phyloP scores from a whole-genome alignment of 2,797 vertebrate species.

The Numenius phaeopus region DNA sequence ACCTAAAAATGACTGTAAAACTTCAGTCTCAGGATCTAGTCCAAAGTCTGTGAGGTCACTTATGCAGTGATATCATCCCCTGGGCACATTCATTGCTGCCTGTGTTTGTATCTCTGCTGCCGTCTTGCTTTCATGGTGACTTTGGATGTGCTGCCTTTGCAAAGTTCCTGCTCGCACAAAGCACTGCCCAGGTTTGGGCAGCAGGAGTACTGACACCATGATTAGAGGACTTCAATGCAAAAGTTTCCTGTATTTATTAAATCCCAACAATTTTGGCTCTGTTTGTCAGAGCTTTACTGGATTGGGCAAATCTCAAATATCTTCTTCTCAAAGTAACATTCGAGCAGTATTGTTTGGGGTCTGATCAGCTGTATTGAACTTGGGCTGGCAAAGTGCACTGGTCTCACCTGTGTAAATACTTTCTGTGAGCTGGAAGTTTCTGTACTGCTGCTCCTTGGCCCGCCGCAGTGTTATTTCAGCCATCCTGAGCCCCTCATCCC shows the following conservation, averaged over 20 bases:
- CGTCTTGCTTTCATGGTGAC: neutral
- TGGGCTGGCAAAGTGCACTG: neutral
- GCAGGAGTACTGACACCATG: rapidly evolving
- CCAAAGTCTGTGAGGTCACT: neutral
- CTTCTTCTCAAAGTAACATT: neutral
- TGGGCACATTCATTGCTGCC: too few species aligned
- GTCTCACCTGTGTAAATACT: neutral
- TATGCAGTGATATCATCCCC: neutral
- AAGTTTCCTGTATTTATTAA: neutral
- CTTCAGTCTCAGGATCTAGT: neutral
- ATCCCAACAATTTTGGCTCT: neutral
- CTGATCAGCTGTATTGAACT: neutral
- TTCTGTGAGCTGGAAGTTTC: neutral
- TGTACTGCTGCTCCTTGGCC: neutral
- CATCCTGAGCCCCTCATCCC: neutral
- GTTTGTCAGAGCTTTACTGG: neutral
- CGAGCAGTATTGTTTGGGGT: rapidly evolving
- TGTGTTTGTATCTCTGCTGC: neutral
- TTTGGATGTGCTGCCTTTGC: neutral
- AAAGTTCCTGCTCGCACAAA: neutral
- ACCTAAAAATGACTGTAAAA: neutral
- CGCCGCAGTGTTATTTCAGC: rapidly evolving
- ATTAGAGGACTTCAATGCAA: neutral
- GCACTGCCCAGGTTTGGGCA: neutral
- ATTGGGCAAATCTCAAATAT: neutral